Evolutionary conservation across 2,888 invertebrate genomes (phyloP).

Genomic region (Odontomyia ornata): DNA sequence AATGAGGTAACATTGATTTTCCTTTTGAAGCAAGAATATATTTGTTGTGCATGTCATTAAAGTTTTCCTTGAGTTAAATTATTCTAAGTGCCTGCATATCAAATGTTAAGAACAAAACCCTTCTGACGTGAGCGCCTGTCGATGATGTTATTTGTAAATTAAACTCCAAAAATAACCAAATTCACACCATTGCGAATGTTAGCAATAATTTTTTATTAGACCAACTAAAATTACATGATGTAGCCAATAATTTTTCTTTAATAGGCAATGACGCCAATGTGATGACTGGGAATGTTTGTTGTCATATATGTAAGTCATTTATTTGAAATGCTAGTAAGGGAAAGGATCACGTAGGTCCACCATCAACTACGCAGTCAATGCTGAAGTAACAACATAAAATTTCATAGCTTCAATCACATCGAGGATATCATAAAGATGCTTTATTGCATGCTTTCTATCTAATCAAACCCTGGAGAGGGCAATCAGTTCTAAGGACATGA

Average conservation of each 20-base stretch:
- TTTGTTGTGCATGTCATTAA: too few species aligned
- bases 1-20: too few species aligned
- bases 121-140: too few species aligned
- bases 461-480: background rate
- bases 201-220: too few species aligned
- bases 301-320: background rate
- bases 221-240: too few species aligned
- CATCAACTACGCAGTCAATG: background rate
- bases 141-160: too few species aligned
- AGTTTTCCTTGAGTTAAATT: too few species aligned
- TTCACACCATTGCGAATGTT: too few species aligned
- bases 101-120: too few species aligned
- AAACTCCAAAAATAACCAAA: too few species aligned
- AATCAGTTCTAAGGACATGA: background rate
- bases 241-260: conserved; percentile 8
- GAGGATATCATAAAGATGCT: background rate
- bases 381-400: conserved; percentile 21
- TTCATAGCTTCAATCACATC: conserved; percentile 4
- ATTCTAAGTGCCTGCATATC: too few species aligned
- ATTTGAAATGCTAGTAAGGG: background rate
- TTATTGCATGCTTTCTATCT: background rate
- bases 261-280: background rate
- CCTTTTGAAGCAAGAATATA: too few species aligned
- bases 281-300: background rate
- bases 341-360: background rate